A percentile compares a stretch with the other conserved stretches of the same genome.
These are phyloP conservation scores for Anthopleura xanthogrammica DNA, from an alignment of 92 coral and sea anemone species.

Conservation along the genomic window DNA sequence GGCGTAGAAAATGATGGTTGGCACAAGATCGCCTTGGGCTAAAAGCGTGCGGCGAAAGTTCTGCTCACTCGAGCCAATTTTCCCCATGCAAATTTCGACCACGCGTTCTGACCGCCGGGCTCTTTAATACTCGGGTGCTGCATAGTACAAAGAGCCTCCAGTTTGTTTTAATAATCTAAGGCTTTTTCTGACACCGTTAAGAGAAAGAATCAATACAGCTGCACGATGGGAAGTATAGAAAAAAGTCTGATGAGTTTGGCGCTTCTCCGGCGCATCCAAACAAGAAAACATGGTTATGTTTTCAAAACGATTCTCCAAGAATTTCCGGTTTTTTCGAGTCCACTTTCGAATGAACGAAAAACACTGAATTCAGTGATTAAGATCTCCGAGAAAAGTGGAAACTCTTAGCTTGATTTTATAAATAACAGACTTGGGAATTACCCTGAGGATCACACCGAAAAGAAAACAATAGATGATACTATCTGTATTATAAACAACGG, in stretches of 20 bases:
- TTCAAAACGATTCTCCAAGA: not conserved
- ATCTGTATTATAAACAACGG: not conserved
- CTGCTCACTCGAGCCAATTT: not conserved
- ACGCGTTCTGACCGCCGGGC: not conserved
- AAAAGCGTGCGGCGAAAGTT: not conserved
- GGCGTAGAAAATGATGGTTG: not conserved
- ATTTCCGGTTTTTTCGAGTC: not conserved
- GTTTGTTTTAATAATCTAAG: constrained; percentile 8
- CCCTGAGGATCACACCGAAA: not conserved
- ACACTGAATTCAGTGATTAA: not conserved
- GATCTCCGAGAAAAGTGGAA: not conserved
- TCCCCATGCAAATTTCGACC: not conserved
- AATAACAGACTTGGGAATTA: not conserved
- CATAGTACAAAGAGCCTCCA: not conserved
- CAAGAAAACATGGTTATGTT: not conserved
- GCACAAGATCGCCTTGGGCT: not conserved
- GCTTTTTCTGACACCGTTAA: constrained; percentile 7
- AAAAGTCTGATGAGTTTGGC: not conserved
- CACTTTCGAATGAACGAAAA: not conserved
- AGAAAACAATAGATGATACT: not conserved
- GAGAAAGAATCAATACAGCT: not conserved
- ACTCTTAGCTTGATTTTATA: not conserved
- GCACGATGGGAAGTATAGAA: not conserved
- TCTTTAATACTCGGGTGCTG: not conserved
- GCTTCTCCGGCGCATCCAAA: not conserved